Conservation (phyloP, 2,888 invertebrate species). For the Parnassius apollo region DNA sequence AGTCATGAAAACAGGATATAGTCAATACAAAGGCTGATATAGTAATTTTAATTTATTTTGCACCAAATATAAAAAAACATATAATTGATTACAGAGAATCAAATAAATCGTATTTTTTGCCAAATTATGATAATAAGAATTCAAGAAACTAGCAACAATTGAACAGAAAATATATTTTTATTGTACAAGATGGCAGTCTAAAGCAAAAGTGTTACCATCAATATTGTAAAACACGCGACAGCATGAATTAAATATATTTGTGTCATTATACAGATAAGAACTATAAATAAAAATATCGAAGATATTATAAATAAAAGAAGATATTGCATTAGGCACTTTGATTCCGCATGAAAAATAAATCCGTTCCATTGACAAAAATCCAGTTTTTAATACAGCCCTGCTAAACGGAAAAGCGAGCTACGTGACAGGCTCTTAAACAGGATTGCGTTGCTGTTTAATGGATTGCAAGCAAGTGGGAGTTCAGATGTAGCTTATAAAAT, state of each 20-base stretch:
- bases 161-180: background rate
- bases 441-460: no score
- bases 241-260: conserved; percentile 19
- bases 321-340: no score
- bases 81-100: background rate
- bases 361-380: no score
- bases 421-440: no score
- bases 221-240: background rate
- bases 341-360: no score
- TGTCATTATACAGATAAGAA: conserved; percentile 24
- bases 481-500: no score
- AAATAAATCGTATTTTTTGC: background rate
- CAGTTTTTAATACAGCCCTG: no score
- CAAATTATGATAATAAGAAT: background rate
- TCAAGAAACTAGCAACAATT: background rate
- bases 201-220: conserved; percentile 16
- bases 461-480: no score
- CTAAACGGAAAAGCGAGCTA: no score
- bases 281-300: background rate
- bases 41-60: background rate
- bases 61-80: background rate
- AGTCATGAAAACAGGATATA: conserved; percentile 68
- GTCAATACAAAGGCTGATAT: conserved; percentile 36
- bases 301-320: no score
- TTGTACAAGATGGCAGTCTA: conserved; percentile 22